phyloP scores from a whole-genome alignment of 2,113 vertebrate species.

The Tylochromis polylepis region DNA sequence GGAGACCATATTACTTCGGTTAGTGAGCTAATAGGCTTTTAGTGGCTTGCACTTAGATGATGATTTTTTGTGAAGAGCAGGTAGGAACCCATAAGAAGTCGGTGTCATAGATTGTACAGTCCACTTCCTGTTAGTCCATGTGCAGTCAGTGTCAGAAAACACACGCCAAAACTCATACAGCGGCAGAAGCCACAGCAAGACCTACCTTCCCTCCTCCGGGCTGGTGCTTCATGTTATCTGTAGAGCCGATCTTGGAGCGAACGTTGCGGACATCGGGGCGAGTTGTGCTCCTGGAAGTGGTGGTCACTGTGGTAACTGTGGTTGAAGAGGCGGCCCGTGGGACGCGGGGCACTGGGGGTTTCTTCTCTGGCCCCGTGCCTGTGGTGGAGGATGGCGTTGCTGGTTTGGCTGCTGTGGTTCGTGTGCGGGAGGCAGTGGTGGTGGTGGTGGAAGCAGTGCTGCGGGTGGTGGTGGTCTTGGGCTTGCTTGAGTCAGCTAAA shows the following conservation, averaged over 20 bases:
- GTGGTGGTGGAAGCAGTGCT: constrained; percentile 44
- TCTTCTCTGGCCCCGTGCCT: constrained; percentile 70
- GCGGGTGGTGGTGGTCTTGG: constrained; percentile 71
- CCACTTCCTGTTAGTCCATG: not conserved
- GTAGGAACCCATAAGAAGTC: not conserved
- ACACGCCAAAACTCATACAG: rapidly evolving
- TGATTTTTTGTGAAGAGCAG: not conserved
- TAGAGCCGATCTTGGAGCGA: constrained; percentile 91
- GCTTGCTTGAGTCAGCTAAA: constrained; percentile 62
- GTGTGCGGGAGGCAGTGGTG: constrained; percentile 60
- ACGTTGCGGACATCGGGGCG: constrained; percentile 78
- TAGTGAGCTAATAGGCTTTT: not conserved
- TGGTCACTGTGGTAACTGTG: constrained; percentile 28
- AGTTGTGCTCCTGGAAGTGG: constrained; percentile 40
- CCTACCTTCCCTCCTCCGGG: constrained; percentile 92
- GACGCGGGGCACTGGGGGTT: constrained; percentile 55
- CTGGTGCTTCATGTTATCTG: constrained; percentile 90
- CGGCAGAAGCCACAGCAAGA: not conserved
- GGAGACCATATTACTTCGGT: rapidly evolving
- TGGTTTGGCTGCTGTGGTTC: constrained; percentile 48
- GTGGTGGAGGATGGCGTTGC: constrained; percentile 52
- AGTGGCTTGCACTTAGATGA: not conserved
- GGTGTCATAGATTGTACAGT: not conserved
- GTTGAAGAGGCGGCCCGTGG: constrained; percentile 12
- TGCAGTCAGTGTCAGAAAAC: not conserved